A percentile compares a stretch with the other conserved stretches of the same genome.
Evolutionary conservation across 2,888 invertebrate species (phyloP).

Genomic region (Erpobdella octoculata): DNA sequence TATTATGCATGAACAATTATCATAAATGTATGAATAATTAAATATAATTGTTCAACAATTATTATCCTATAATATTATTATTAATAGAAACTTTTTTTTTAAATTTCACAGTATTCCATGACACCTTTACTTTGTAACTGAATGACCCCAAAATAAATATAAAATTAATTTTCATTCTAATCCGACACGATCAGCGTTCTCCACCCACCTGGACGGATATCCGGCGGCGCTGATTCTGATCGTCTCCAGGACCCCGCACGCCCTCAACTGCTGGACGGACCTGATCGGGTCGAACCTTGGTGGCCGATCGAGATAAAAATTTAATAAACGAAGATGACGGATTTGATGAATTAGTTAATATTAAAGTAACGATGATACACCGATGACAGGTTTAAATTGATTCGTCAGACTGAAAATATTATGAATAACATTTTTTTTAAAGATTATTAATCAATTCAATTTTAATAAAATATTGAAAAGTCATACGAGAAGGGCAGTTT

Average conservation of each 20-base stretch:
- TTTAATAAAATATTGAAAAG: background rate
- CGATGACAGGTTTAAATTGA: background rate
- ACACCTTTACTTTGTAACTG: no score
- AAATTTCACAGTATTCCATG: no score
- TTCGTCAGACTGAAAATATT: background rate
- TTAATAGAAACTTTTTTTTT: no score
- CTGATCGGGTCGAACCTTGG: slow-evolving; percentile 70
- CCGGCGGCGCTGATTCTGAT: slow-evolving; percentile 95
- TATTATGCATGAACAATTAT: background rate
- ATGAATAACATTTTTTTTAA: background rate
- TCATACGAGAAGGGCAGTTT: slow-evolving; percentile 65
- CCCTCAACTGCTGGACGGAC: slow-evolving; percentile 82
- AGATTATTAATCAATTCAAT: background rate
- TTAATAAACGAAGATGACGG: no score
- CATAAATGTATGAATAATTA: no score
- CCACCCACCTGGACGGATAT: slow-evolving; percentile 71
- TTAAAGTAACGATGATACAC: background rate
- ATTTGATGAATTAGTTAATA: no score
- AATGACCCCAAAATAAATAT: no score
- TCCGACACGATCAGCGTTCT: no score
- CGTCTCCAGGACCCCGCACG: slow-evolving; percentile 95
- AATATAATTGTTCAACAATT: no score
- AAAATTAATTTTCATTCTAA: no score
- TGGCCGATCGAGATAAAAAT: background rate
- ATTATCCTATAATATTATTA: no score